Evolutionary conservation across 2,888 invertebrate species (phyloP), one percentile per base, ranked within the genome.

Genomic region (Lepidocyrtoides sp.): DNA sequence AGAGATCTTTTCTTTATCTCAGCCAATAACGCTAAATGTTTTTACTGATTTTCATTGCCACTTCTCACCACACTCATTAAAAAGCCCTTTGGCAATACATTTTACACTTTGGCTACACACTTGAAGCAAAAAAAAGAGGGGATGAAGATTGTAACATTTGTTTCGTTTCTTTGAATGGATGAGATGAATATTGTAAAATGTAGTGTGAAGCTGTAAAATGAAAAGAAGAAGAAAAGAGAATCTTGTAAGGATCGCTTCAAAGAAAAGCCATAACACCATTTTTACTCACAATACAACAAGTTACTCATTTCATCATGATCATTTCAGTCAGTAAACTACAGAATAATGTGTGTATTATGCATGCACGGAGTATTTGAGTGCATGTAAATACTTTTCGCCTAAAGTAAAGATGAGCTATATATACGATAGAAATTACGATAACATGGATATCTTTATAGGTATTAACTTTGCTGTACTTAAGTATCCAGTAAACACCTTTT

Each of bases 71-170:
- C 20, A 20, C 5, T 14, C 20, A 57, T 20, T 10, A 20, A 20
- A n/a, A 51, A 51, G 4, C 10, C 41, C 41, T 41, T n/a, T n/a
- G n/a, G n/a, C n/a, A n/a, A 20, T 57, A 2, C 29, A 10, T 63
- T 69, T 88, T 63, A 69, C 88, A 81, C 81, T 81, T 81, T 81
- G 88, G 88, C 81, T 36, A 81, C 23, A 75, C 12, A 51, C 51
- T 17, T 41, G 69, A 69, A 69, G 51, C 23, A 51, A 17, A 26
- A 10, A 51, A 69, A 84, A 69, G 4, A 66, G 14, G 83, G 20
- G n/a, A 2, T 2, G 2, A 51, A 2, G 17, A 57, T 2, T 20
- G 20, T 1, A 57, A 20, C n/a, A 51, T 51, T 51, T 51, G 51
- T 51, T 8, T 14, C 8, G 51, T 8, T n/a, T n/a, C 2, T 51